Evolutionary conservation across 2,888 invertebrate genomes (phyloP).

Genomic region (Coenonympha glycerion): DNA sequence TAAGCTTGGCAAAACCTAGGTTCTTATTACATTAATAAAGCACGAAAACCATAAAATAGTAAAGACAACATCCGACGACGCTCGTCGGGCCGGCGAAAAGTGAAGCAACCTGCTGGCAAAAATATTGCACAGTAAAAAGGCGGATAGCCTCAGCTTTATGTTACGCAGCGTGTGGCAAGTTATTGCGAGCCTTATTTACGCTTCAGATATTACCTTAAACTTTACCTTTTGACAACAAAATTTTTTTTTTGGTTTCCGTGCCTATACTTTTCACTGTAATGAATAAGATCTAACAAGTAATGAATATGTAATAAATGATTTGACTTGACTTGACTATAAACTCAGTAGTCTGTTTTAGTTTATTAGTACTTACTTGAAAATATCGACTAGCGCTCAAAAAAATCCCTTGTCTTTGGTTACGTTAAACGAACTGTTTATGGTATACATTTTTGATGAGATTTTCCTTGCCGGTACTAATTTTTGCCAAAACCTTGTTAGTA

Average conservation of each 20-base stretch:
- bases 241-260: no score
- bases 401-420: neutral
- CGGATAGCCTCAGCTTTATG: conserved; percentile 7
- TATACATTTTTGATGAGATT: neutral
- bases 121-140: conserved; percentile 17
- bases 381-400: neutral
- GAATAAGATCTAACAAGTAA: no score
- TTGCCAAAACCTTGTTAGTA: no score
- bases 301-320: no score
- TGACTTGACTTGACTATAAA: no score
- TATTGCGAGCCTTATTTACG: conserved; percentile 1
- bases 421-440: neutral
- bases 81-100: conserved; percentile 10
- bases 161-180: conserved; percentile 16
- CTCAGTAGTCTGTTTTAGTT: no score
- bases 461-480: neutral
- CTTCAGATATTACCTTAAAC: neutral
- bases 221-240: neutral
- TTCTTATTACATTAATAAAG: conserved; percentile 1
- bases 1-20: no score
- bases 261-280: no score
- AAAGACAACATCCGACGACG: conserved; percentile 3
- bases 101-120: conserved; percentile 16
- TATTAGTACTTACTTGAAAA: no score
- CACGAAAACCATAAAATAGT: conserved; percentile 1